Base-by-base conservation (phyloP, 2,113 vertebrate genomes). In the Copsychus sechellarum region DNA sequence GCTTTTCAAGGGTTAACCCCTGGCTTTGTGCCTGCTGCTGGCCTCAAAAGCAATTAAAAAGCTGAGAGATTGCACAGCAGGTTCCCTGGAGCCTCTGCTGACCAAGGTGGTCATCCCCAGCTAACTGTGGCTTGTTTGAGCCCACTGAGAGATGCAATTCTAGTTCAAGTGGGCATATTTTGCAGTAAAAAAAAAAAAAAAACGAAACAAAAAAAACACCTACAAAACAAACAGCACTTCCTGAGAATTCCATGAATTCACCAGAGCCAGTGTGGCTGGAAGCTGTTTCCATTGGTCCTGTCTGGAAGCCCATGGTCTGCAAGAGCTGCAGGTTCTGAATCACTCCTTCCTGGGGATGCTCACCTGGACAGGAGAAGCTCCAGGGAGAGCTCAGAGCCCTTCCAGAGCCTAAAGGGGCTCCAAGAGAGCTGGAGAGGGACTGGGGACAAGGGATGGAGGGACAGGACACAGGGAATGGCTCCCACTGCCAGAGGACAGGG, bases 21-120 rank as follows among this genome's bases (percentile, higher is more conserved):
- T 8, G 1, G 3, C 83, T 76, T 16, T 71, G 69, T 26, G 42
- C 8, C 3, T 5, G 6, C 34, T 64, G 51, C 91, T 81, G 3
- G 19, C 53, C 78, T 40, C 14, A 12, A 67, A 74, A 60, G 60
- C 69, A 83, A 40, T 83, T 57, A 29, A 48, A 53, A 47, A 77
- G 29, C 62, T 57, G 81, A 26, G 38, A 7, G 53, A 2, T 2
- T 4, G 0, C 61, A 16, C 29, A 20, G 60, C 61, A 8, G 0
- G 0, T 21, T 66, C 83, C 61, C 2, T 0, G 5, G 42, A 25
- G 38, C 11, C 71, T 80, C 40, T 57, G 2, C 58, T 57, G 1
- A 62, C 7, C 29, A 2, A 14, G 72, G 69, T 7, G 62, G 38
- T 18, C 12, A 7, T 60, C 60, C 73, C 31, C 77, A 83, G 51